phyloP scores from a whole-genome alignment of 2,797 vertebrate species.

The Australoheros facetus region DNA sequence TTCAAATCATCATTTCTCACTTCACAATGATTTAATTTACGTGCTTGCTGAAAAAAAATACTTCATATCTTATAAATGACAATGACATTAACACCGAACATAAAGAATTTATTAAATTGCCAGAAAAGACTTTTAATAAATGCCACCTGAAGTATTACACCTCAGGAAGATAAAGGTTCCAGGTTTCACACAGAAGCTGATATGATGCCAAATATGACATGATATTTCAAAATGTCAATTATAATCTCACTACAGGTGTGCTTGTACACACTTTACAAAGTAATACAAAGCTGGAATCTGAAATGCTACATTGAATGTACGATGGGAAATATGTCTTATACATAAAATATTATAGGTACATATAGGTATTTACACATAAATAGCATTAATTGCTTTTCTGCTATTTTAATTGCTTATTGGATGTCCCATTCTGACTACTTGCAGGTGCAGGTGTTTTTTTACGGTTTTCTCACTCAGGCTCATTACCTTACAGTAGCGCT shows the following conservation, averaged over 20 bases:
- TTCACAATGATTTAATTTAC: neutral
- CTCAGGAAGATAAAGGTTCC: neutral
- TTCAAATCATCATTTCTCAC: neutral
- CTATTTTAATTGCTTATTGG: neutral
- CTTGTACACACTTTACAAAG: neutral
- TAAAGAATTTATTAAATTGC: neutral
- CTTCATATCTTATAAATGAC: neutral
- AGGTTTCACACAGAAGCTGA: neutral
- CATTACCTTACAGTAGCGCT: neutral
- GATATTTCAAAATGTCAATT: constrained; percentile 1
- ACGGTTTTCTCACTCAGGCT: neutral
- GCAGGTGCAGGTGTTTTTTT: neutral
- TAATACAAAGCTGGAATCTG: neutral
- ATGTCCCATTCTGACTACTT: neutral
- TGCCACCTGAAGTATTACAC: neutral
- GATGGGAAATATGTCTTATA: neutral
- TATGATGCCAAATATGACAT: neutral
- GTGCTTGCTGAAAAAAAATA: neutral
- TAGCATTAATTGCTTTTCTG: neutral
- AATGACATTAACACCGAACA: neutral
- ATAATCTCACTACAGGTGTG: neutral
- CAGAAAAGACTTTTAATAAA: neutral
- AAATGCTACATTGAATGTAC: neutral
- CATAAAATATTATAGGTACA: neutral
- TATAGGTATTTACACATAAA: neutral